Base-by-base conservation (phyloP, 2,888 invertebrate species). In the Quadroppia sp. region DNA sequence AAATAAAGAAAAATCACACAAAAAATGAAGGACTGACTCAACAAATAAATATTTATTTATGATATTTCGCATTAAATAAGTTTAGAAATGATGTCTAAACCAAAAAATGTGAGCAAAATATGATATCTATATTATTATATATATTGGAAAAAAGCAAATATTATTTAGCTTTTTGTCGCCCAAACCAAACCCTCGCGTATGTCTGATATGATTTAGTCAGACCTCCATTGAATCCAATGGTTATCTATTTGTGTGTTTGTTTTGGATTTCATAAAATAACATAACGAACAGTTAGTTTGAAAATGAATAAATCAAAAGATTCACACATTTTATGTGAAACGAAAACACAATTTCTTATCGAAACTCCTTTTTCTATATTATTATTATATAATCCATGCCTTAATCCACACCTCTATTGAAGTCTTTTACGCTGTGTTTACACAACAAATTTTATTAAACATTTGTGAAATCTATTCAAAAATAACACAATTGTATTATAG, bases 121-220 rank as follows among this genome's bases (percentile, higher is more conserved):
- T 45, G 15, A 17, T 45, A 45, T 45, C 45, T 45, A 45, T 9
- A 36, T 4, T 36, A 36, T 9, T 15, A 17, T 45, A 53, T 53
- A 25, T 53, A 25, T 23, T 23, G 53, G 25, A 53, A 53, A 53
- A 53, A 11, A 25, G 53, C 25, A 25, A 53, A 53, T 53, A 53
- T 25, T 53, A 53, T 25, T 53, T n/a, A 25, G 25, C 20, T 50
- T 50, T 53, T 53, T 25, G n/a, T 25, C 25, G 9, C 25, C 53
- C 6, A 25, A 9, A 25, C 11, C 53, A 25, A 25, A 9, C 7
- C 11, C 53, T 25, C 11, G 45, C 15, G 15, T 53, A 25, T 53
- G 53, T 25, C 25, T 25, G 53, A 53, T 53, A 53, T 53, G 53
- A 53, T 53, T 53, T 23, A 45, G 53, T 25, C 25, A 53, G 53